These are phyloP conservation scores for Axis porcinus DNA, from an alignment of 2,113 vertebrate genomes.

Conservation along the genomic window DNA sequence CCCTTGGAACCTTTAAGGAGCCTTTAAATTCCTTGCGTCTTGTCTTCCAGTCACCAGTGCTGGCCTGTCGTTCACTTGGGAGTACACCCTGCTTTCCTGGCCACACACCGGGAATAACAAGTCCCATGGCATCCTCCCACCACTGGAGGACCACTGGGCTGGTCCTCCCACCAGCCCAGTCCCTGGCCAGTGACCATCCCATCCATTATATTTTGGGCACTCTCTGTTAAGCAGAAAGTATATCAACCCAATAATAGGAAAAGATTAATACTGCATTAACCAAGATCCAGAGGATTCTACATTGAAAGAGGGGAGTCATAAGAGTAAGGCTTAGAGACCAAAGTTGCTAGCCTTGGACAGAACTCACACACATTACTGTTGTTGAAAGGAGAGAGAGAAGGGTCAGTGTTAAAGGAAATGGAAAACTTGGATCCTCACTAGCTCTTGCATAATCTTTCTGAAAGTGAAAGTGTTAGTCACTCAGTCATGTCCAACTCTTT, in stretches of 20 bases:
- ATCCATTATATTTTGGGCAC: neutral
- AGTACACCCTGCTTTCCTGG: neutral
- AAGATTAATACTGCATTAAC: neutral
- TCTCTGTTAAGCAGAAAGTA: neutral
- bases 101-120: neutral
- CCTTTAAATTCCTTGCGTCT: neutral
- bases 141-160: neutral
- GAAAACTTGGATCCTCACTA: neutral
- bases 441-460: neutral
- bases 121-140: rapidly evolving
- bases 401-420: neutral
- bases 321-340: neutral
- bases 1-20: neutral
- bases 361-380: neutral
- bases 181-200: neutral
- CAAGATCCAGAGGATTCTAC: neutral
- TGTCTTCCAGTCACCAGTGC: neutral
- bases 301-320: neutral
- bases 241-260: neutral
- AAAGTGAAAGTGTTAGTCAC: neutral
- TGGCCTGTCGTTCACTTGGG: neutral
- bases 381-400: neutral
- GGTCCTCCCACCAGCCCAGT: too few relatives aligned
- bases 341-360: neutral
- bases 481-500: neutral